A percentile compares a stretch with the other conserved stretches of the same genome.
Conservation (phyloP, 2,888 invertebrate genomes). For the Spodoptera exigua region DNA sequence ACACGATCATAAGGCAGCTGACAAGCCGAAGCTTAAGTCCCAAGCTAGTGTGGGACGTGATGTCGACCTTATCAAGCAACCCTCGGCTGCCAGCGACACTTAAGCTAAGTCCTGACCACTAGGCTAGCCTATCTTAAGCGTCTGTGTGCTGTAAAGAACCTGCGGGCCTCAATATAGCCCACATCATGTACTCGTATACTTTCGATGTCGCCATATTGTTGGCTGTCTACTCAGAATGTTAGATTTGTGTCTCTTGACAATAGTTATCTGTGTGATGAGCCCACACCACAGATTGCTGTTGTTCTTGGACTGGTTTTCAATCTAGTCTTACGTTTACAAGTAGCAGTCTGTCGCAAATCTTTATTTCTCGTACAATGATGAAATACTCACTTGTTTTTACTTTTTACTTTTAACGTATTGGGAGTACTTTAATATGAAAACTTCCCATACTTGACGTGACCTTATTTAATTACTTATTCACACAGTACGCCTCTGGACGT, state of each 20-base stretch:
- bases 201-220: slow-evolving; percentile 39
- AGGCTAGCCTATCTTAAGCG: slow-evolving; percentile 57
- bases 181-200: slow-evolving; percentile 47
- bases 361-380: not conserved
- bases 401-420: not conserved
- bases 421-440: slow-evolving; percentile 15
- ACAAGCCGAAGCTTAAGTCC: slow-evolving; percentile 76
- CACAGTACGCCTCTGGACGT: slow-evolving; percentile 15
- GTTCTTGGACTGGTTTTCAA: slow-evolving; percentile 1
- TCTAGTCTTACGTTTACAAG: slow-evolving; percentile 11
- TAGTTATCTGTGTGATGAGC: slow-evolving; percentile 20
- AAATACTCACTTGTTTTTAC: slow-evolving; percentile 15
- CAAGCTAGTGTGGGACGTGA: slow-evolving; percentile 88
- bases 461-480: slow-evolving; percentile 28
- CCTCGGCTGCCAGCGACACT: slow-evolving; percentile 84
- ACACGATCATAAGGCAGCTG: slow-evolving; percentile 42
- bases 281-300: slow-evolving; percentile 1
- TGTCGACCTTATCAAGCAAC: slow-evolving; percentile 89
- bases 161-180: slow-evolving; percentile 38
- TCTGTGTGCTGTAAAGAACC: slow-evolving; percentile 56
- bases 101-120: slow-evolving; percentile 73
- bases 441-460: slow-evolving; percentile 16
- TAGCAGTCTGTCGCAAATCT: slow-evolving; percentile 33
- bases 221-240: slow-evolving; percentile 36
- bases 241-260: slow-evolving; percentile 43